Evolutionary conservation across 2,888 invertebrate species (phyloP), one percentile per base, ranked within the genome.

Genomic region (Amphipoea lucens): DNA sequence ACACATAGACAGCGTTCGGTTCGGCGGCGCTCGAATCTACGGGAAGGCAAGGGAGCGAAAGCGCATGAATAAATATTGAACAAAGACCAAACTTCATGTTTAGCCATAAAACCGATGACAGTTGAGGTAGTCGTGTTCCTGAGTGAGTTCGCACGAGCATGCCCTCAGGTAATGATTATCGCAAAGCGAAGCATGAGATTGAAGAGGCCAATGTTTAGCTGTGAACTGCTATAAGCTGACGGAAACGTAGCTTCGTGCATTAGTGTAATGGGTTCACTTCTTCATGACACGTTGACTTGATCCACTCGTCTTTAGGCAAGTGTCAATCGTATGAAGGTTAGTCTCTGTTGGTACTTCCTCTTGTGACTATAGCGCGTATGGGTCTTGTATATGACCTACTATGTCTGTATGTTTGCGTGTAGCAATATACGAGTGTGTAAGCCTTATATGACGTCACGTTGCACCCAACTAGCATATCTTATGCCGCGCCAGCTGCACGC

Each of bases 381-480:
- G 0, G 29, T 42, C 0, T 62, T 68, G n/a, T 63, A 2, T 54
- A 36, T 72, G 81, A 71, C 23, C 65, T 81, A 72, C 57, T 57
- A 57, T 57, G 40, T 76, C 9, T 54, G 6, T 54, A 60, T 36
- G n/a, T 57, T 42, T 60, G 63, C 48, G 57, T 72, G 79, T 57
- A 80, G 40, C 0, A 20, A 62, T 9, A 63, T 36, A 74, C 29
- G 11, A 62, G 42, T 65, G 14, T 72, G 57, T 66, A 62, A 48
- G 51, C 14, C 23, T 62, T n/a, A 40, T 54, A 36, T 81, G 81
- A 74, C 81, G 79, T 81, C 76, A 71, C 54, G 73, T 74, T 79
- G 36, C 63, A 73, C 23, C 45, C 12, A 70, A 76, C 65, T 74
- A 29, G 77, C 51, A 67, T 42, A 63, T 20, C 40, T 73, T 23